Base-by-base conservation (phyloP, 2,797 vertebrate genomes). In the Scarus forsteni region DNA sequence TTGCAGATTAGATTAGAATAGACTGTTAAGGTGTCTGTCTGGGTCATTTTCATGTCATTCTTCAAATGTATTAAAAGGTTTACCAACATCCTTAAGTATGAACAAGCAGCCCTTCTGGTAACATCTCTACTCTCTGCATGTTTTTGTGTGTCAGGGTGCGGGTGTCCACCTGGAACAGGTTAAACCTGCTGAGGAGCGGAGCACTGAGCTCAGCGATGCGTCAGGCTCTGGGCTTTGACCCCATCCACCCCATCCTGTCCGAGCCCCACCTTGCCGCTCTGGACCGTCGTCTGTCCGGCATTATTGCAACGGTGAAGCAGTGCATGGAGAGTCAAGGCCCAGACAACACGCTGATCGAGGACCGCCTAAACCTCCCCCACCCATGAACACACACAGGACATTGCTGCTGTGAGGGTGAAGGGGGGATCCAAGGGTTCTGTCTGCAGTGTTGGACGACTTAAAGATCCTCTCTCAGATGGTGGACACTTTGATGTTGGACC, bases 311-410 rank as follows among this genome's bases (percentile, higher is more conserved):
- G 1, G 94, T 99, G 80, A 96, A 96, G 85, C 98, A 99, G 90
- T 99, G 98, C 84, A 95, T 97, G 48, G 98, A 99, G 86, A 93
- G 96, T 43, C 97, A 97, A 86, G 97, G 97, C 11, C 80, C 93
- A 5, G 98, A 99, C 38, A 90, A 92, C 65, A 96, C 98, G 19
- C 94, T 99, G 63, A 96, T 99, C 80, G 98, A 99, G 89, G 98
- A 99, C 89, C 96, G 97, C 87, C 97, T 99, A 95, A 98, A 97
- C 60, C 95, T 99, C 73, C 96, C 97, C 39, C 98, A 99, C 84
- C 94, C 97, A 64, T 98, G 95, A 74, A 66, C 2, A n/a, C 2
- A 34, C 43, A 8, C 9, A 10, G 13, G 16, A 16, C 43, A 12
- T 14, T 8, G 5, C 12, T 34, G 34, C 27, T 34, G 27, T 48